Evolutionary conservation across 2,888 invertebrate species (phyloP).

Genomic region (Mechanitis messenoides): DNA sequence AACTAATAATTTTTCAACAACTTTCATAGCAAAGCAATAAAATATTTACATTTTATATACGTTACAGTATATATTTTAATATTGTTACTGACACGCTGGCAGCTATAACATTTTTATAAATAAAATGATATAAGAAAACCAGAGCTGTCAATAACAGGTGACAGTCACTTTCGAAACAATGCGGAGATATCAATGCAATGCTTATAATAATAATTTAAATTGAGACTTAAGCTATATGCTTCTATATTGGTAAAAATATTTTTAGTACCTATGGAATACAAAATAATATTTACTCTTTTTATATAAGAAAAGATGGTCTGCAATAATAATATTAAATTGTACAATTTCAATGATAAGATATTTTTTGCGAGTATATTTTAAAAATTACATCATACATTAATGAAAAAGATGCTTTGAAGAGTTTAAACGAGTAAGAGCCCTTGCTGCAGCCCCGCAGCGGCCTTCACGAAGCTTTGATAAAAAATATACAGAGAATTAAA

Average conservation of each 20-base stretch:
- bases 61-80: background rate
- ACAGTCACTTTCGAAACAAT: background rate
- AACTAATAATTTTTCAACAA: too few species aligned
- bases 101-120: background rate
- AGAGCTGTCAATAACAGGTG: slow-evolving; percentile 1
- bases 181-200: background rate
- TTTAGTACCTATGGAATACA: too few species aligned
- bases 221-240: background rate
- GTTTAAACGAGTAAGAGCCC: slow-evolving; percentile 1
- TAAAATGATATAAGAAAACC: background rate
- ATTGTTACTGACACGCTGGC: background rate
- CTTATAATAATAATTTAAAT: background rate
- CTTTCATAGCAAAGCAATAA: too few species aligned
- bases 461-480: slow-evolving; percentile 1
- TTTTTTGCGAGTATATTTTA: background rate
- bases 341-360: background rate
- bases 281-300: too few species aligned
- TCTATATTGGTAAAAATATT: too few species aligned
- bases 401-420: background rate
- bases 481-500: slow-evolving; percentile 4
- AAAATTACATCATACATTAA: slow-evolving; percentile 1
- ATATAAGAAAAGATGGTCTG: too few species aligned
- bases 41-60: too few species aligned
- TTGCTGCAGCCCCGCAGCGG: background rate
- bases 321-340: too few species aligned